phyloP scores from a whole-genome alignment of 2,888 invertebrate genomes.

The Sphaerophoria taeniata region DNA sequence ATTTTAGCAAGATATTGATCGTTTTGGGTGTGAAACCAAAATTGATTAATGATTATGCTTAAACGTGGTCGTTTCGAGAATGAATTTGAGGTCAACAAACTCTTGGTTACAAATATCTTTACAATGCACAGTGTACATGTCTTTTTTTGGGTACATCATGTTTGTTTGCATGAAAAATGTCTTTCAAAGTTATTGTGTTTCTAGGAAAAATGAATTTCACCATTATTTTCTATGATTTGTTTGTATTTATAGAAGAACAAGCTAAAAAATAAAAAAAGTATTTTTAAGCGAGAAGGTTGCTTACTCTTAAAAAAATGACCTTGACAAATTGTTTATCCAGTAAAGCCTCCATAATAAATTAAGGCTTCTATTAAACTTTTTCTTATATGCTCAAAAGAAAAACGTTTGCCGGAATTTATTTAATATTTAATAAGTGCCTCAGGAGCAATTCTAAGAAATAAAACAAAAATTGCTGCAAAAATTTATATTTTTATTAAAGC shows the following conservation, averaged over 20 bases:
- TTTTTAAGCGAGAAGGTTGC: too few species aligned
- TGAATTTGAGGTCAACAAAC: background rate
- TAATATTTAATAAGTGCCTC: background rate
- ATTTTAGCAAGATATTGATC: background rate
- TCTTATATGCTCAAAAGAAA: background rate
- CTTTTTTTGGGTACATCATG: too few species aligned
- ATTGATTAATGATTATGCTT: conserved; percentile 4
- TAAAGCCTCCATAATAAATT: background rate
- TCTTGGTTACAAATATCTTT: background rate
- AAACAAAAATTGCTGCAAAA: background rate
- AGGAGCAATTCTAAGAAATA: background rate
- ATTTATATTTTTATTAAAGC: background rate
- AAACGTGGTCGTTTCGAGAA: background rate
- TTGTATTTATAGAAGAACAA: too few species aligned
- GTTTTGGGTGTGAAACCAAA: conserved; percentile 3
- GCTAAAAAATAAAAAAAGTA: too few species aligned
- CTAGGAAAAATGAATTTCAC: background rate
- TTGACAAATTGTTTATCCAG: background rate
- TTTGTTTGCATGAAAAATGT: too few species aligned
- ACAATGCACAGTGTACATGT: too few species aligned
- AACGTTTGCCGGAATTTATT: background rate
- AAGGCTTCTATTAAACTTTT: background rate
- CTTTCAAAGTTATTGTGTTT: too few species aligned
- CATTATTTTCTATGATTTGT: background rate
- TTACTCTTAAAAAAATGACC: background rate